phyloP scores from a whole-genome alignment of 30 jellyfish, hydroid and myxozoan species.

The Hydra vulgaris region DNA sequence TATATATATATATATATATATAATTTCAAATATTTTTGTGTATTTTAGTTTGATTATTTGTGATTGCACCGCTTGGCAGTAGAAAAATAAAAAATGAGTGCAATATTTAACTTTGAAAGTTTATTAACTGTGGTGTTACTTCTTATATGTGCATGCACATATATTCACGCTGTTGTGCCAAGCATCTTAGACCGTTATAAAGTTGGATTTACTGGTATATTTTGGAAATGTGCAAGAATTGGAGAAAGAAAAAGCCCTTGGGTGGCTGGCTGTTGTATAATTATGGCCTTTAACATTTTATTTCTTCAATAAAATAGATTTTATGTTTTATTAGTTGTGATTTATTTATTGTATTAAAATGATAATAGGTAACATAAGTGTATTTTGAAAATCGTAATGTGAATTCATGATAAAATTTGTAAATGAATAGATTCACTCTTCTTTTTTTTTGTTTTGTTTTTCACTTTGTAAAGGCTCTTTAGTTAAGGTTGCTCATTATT shows the following conservation, averaged over 20 bases:
- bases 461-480: too few species aligned
- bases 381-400: too few species aligned
- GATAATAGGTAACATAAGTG: neutral
- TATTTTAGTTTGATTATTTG: too few species aligned
- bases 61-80: too few species aligned
- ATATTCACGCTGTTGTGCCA: conserved; percentile 90
- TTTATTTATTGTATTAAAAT: neutral
- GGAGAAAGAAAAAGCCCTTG: conserved; percentile 96
- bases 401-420: too few species aligned
- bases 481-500: too few species aligned
- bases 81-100: conserved; percentile 41
- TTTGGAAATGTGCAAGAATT: conserved; percentile 35
- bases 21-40: too few species aligned
- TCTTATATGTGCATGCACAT: conserved; percentile 90
- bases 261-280: conserved; percentile 85
- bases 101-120: conserved; percentile 88
- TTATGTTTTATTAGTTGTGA: neutral
- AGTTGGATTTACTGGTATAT: conserved; percentile 50
- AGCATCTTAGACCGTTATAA: conserved; percentile 74
- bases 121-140: conserved; percentile 81
- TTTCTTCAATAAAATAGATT: conserved; percentile 34
- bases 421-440: too few species aligned
- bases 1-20: too few species aligned
- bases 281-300: conserved; percentile 74
- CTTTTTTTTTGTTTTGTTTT: too few species aligned